Evolutionary conservation across 2,888 invertebrate genomes (phyloP), one percentile per base, ranked within the genome.

Genomic region (Creontiades dilutus): DNA sequence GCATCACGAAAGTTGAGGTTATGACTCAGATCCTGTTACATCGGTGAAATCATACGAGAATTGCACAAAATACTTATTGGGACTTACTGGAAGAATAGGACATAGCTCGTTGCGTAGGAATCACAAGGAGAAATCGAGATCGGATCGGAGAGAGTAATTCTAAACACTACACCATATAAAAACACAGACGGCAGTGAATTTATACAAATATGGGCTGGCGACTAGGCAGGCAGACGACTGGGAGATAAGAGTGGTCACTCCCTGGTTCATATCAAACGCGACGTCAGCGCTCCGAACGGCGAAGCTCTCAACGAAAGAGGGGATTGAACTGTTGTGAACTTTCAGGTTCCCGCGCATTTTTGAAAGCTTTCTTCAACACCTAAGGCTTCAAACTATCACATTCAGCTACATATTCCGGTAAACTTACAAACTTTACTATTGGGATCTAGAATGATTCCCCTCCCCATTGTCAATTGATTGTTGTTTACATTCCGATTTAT

Each of bases 1-100:
- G 78, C 78, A 47, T 47, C 37, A 47, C 78, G 68, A n/a, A 75
- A 46, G 47, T 78, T 78, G 78, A 78, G 78, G 78, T 78, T 78
- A 78, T 78, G 78, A 78, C 78, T 78, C 78, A 78, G 78, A 78
- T 78, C 78, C 46, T 78, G 78, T 78, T 78, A 47, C 16, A 16
- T n/a, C 68, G 23, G 19, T 68, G 68, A 78, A 78, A 46, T 47
- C 47, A 9, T 47, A 14, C 16, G 16, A 16, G 13, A 78, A 76
- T 28, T 27, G 9, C 7, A 27, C 52, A 5, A 57, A 57, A 76
- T 14, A 37, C n/a, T 16, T 16, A 78, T 4, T 16, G 46, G 16
- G 4, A 46, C 78, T 78, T 46, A 78, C 78, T 78, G 46, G 78
- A 78, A 46, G 78, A 78, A 78, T 78, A 78, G 78, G 78, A 78